These are phyloP conservation scores for Parambassis ranga DNA, from an alignment of 2,797 vertebrate genomes.

Conservation along the genomic window DNA sequence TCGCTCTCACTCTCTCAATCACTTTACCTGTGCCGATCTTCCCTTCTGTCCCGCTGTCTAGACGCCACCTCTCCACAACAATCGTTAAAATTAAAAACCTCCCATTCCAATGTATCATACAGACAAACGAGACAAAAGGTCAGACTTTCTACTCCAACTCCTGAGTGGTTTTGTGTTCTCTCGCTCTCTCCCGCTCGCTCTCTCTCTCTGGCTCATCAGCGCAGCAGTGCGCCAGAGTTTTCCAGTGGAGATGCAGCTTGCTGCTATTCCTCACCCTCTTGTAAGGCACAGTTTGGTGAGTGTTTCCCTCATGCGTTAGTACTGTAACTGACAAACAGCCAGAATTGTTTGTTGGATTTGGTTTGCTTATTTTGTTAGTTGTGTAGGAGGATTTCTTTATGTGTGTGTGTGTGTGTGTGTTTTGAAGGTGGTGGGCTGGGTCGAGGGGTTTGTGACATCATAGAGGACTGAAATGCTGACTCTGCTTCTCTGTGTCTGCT, in stretches of 20 bases:
- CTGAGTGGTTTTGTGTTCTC: slow-evolving; percentile 20
- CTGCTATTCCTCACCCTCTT: slow-evolving; percentile 28
- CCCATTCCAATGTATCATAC: slow-evolving; percentile 21
- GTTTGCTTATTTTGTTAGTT: background rate
- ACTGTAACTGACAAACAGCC: background rate
- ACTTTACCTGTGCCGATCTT: slow-evolving; percentile 39
- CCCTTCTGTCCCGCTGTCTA: slow-evolving; percentile 6
- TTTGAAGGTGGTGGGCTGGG: slow-evolving; percentile 30
- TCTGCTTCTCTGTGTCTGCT: slow-evolving; percentile 73
- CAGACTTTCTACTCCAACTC: slow-evolving; percentile 41
- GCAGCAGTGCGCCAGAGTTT: slow-evolving; percentile 41
- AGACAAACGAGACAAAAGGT: slow-evolving; percentile 42
- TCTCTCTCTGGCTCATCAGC: slow-evolving; percentile 13
- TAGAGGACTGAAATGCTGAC: slow-evolving; percentile 78
- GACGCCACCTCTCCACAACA: background rate
- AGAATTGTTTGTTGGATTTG: background rate
- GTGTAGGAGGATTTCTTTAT: background rate
- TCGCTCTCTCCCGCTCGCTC: background rate
- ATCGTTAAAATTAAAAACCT: slow-evolving; percentile 39
- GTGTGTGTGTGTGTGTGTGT: background rate
- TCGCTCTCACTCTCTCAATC: slow-evolving; percentile 40
- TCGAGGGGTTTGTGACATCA: slow-evolving; percentile 77
- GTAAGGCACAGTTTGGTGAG: slow-evolving; percentile 37
- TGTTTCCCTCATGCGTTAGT: slow-evolving; percentile 18
- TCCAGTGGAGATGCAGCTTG: slow-evolving; percentile 21